phyloP scores from a whole-genome alignment of 1,140 invertebrate species.

The Procambarus virginalis region DNA sequence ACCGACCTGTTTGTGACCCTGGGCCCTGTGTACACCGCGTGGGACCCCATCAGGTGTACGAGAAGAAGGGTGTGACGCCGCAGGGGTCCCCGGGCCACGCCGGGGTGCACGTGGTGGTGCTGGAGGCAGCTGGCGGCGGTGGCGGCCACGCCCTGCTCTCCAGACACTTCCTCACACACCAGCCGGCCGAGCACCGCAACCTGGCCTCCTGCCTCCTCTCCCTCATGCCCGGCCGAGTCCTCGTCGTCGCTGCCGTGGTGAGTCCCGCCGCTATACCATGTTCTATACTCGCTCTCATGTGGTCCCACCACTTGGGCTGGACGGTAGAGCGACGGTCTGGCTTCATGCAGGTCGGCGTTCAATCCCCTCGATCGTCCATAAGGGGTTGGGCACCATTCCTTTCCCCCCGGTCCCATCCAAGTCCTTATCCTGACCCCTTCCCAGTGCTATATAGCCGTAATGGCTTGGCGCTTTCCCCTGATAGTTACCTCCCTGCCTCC shows the following conservation, averaged over 20 bases:
- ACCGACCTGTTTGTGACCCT: too few species aligned
- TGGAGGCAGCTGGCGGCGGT: background rate
- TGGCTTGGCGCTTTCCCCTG: too few species aligned
- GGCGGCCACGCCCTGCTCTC: constrained; percentile 25
- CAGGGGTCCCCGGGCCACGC: constrained; percentile 14
- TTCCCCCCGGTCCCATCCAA: too few species aligned
- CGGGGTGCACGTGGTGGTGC: constrained; percentile 40
- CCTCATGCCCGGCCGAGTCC: constrained; percentile 34
- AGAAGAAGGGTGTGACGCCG: constrained; percentile 1
- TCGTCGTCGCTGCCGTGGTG: constrained; percentile 52
- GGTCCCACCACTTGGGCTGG: too few species aligned
- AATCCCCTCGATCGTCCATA: too few species aligned
- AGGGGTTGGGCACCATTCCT: too few species aligned
- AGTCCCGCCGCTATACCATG: background rate
- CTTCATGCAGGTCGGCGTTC: too few species aligned
- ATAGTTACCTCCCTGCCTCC: too few species aligned
- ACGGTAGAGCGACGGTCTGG: too few species aligned
- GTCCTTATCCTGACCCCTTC: too few species aligned
- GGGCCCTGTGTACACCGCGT: background rate
- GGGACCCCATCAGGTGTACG: constrained; percentile 11
- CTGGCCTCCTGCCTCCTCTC: constrained; percentile 24
- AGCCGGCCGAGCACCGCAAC: constrained; percentile 46
- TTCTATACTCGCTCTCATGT: too few species aligned
- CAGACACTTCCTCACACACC: constrained; percentile 43
- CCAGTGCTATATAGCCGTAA: too few species aligned